Evolutionary conservation across 2,113 vertebrate genomes (phyloP), one percentile per base, ranked within the genome.

Genomic region (Anas platyrhynchos): DNA sequence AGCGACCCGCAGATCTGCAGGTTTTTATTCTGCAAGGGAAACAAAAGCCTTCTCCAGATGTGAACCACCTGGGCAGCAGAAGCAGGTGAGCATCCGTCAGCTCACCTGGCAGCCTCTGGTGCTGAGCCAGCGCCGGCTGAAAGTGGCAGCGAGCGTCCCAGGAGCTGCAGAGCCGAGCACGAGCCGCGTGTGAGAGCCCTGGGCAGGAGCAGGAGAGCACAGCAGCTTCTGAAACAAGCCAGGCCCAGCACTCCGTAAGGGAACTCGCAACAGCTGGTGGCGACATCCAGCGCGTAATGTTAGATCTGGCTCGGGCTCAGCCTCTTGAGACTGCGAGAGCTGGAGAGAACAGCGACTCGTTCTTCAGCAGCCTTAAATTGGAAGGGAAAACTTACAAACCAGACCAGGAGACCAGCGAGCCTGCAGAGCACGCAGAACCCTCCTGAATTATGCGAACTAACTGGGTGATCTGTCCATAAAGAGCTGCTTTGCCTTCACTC

Each of bases 201-300:
- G 67, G 81, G 82, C 86, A 85, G 66, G 59, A 68, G 18, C 0
- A 50, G 22, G 72, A 32, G 61, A 62, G 0, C 11, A 13, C 8
- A 13, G 44, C 93, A 83, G 91, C 75, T 74, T n/a, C 71, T 91
- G 90, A 96, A 29, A 63, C 7, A 74, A 77, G 25, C 41, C 88
- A 94, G 91, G 87, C 81, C 71, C 77, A 5, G 74, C 13, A 0
- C 54, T 81, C n/a, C 2, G n/a, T 1, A 0, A 77, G 84, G 84
- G 86, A 94, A 32, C 48, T 48, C 7, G 15, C 65, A 73, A 36
- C 80, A 93, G 91, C 91, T 94, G 96, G 92, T 90, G 73, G 59
- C 2, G 9, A 32, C 17, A 8, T 2, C 12, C 18, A 34, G 46
- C 43, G 80, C 16, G 6, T 17, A 71, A 78, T 56, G 83, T 44